Percentiles rank a stretch among this genome's conserved stretches.
phyloP scores from a whole-genome alignment of 2,888 invertebrate genomes.

The Leuctra nigra region DNA sequence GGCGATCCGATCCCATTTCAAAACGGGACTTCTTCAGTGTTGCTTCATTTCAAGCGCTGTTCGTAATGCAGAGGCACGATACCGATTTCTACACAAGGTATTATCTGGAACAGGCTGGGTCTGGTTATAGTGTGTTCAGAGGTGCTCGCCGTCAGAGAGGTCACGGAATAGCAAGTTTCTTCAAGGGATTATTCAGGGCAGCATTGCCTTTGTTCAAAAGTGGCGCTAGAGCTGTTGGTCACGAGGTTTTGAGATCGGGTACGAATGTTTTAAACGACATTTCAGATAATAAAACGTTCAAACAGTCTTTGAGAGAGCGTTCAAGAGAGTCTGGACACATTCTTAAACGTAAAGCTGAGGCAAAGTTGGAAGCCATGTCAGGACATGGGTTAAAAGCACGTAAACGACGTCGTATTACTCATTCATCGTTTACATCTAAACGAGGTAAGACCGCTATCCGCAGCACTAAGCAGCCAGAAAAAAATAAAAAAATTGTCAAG shows the following conservation, averaged over 20 bases:
- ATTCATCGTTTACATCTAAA: no score
- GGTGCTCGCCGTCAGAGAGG: conserved; percentile 23
- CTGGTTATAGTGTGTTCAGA: conserved; percentile 17
- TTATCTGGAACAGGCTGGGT: conserved; percentile 10
- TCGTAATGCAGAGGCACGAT: not conserved
- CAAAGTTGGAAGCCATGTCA: not conserved
- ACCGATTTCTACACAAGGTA: not conserved
- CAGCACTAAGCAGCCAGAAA: no score
- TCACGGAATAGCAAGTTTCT: conserved; percentile 27
- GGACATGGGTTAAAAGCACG: not conserved
- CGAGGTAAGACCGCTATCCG: not conserved
- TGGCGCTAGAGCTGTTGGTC: conserved; percentile 19
- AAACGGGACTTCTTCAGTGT: not conserved
- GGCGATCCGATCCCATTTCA: not conserved
- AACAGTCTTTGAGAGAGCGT: not conserved
- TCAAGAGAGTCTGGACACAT: conserved; percentile 8
- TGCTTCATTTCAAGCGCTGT: not conserved
- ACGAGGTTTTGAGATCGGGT: not conserved
- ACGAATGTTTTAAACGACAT: not conserved
- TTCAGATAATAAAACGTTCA: conserved; percentile 16
- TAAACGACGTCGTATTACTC: not conserved
- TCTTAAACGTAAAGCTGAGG: conserved; percentile 4
- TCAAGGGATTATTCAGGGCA: conserved; percentile 26
- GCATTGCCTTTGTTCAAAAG: no score
- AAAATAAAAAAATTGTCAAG: not conserved